Evolutionary conservation across 1,140 invertebrate genomes (phyloP), one percentile per base, ranked within the genome.

Genomic region (Lasaia peninsularis): DNA sequence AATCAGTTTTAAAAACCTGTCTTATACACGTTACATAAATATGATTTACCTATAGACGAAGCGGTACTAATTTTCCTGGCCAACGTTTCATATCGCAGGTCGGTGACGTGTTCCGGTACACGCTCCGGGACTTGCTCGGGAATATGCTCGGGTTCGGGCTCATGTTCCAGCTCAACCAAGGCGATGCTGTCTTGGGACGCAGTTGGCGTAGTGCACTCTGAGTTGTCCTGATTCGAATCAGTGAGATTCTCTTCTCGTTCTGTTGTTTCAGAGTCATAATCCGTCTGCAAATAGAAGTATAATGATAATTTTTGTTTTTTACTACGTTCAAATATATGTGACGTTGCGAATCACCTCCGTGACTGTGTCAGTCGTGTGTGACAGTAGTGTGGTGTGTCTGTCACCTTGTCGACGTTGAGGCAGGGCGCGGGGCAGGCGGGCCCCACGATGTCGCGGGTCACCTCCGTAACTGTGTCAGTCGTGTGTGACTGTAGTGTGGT

Each of bases 191-290:
- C 88, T 56, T 86, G 83, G 62, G 77, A 82, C 11, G 84, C 84
- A 7, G 88, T 90, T 12, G 88, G 88, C 21, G 88, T 90, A 14
- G 88, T 90, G 71, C 88, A 90, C 70, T 90, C 88, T 0, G 88
- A 89, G 71, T 90, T 89, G 67, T 90, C 86, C 75, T 90, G 88
- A 69, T 88, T 90, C 10, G 88, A 90, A 55, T 90, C 88, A 18
- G 88, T 89, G n/a, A 89, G 69, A 59, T 89, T 89, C 64, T 89
- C 88, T 56, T 90, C 86, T 52, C 87, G 82, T 65, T 89, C 88
- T 7, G 84, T 88, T 34, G 84, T 88, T 56, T 90, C 88, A 0
- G 83, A 87, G 55, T 90, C 88, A 72, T 90, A 89, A 56, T 89
- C 88, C 64, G 75, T 84, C 81, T 86, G 61, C 0, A 51, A 52